Base-by-base conservation (phyloP, 2,113 vertebrate genomes). In the Rhineura floridana region DNA sequence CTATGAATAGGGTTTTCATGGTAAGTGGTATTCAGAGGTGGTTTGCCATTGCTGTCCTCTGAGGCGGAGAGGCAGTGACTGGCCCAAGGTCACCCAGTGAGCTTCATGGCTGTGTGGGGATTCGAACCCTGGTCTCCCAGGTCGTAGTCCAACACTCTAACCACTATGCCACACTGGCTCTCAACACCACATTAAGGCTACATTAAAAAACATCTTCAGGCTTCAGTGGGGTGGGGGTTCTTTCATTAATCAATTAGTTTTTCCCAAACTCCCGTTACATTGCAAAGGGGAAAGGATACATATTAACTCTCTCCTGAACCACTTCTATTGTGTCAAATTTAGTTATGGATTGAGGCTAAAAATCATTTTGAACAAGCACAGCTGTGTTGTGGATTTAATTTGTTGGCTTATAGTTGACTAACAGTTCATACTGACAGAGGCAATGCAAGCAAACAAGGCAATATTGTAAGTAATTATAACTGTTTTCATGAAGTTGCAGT, bases 401-500 rank as follows among this genome's bases (percentile, higher is more conserved):
- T 59, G 55, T 42, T 82, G 81, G 84, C 9, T n/a, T 62, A 44
- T 52, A 12, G 50, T 36, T 36, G 36, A 50, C 23, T 62, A 63
- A 42, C 59, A 62, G 12, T 25, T 23, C 6, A 55, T 39, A 46
- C 67, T 46, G 63, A 86, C 84, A 59, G 86, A 89, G 82, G 39
- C 72, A 87, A 59, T 39, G 15, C 0, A 55, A 1, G 83, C 62
- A 72, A 85, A 46, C 88, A 10, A 88, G 8, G 2, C 36, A 85
- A 75, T 85, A 62, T 62, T 63, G 55, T 12, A 50, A 80, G 28
- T 80, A 48, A 59, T 39, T 79, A 89, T 81, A 36, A 81, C 84
- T 46, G 0, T 0, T 63, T 46, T 72, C 33, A 82, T 42, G 4
- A n/a, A 36, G 19, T 6, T 33, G 6, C 23, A 44, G 23, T 59